These are phyloP conservation scores for Bellardia bayeri DNA, from an alignment of 2,888 invertebrate genomes.

Conservation along the genomic window DNA sequence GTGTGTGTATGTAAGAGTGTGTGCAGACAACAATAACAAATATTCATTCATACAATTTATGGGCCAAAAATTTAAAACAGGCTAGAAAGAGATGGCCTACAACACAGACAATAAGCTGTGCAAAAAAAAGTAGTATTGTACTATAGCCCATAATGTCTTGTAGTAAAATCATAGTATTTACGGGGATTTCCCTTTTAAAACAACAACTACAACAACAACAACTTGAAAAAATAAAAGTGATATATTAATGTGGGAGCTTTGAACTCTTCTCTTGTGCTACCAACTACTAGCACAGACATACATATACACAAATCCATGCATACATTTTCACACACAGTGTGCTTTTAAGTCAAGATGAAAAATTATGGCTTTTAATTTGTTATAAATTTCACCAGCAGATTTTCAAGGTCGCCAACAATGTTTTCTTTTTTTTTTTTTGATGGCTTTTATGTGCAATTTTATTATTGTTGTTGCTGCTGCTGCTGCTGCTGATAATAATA, in stretches of 20 bases:
- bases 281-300: conserved; percentile 51
- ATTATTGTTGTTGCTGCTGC: conserved; percentile 52
- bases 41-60: conserved; percentile 72
- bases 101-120: conserved; percentile 59
- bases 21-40: conserved; percentile 69
- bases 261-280: conserved; percentile 69
- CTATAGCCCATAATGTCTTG: conserved; percentile 66
- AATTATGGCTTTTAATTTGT: conserved; percentile 83
- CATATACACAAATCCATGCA: conserved; percentile 30
- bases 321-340: conserved; percentile 52
- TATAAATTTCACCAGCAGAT: conserved; percentile 76
- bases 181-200: conserved; percentile 72
- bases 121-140: conserved; percentile 10
- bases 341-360: conserved; percentile 81
- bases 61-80: conserved; percentile 70
- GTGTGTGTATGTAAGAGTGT: conserved; percentile 20
- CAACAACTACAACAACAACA: conserved; percentile 53
- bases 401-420: conserved; percentile 69
- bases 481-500: conserved; percentile 42
- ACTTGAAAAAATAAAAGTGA: conserved; percentile 70
- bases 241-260: conserved; percentile 74
- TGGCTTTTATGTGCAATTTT: conserved; percentile 33
- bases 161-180: conserved; percentile 72
- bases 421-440: conserved; percentile 15
- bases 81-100: conserved; percentile 72